Base-by-base conservation (phyloP, 2,113 vertebrate species). In the Lagenorhynchus albirostris region DNA sequence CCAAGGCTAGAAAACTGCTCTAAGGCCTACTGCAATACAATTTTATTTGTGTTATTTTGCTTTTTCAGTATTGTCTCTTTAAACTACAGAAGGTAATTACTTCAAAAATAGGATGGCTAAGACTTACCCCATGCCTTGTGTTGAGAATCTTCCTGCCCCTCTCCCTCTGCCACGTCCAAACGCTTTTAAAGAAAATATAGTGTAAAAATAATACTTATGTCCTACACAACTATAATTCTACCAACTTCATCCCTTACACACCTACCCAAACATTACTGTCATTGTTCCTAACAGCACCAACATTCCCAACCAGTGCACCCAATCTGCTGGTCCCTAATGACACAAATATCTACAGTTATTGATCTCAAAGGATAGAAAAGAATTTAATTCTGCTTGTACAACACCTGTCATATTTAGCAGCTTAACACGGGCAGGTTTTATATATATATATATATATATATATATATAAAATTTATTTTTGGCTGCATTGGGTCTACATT, bases 51-150 rank as follows among this genome's bases (percentile, higher is more conserved):
- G 65, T 14, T 87, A 55, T 50, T 95, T 87, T 9, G 67, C 29
- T 82, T 80, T 9, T 84, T 73, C 55, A 63, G 21, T 44, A 36
- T 36, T 73, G n/a, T 36, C 41, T 84, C 55, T 68, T 67, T 86
- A 91, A 29, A 82, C 33, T 38, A 88, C 3, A 13, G 3, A 91
- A 63, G 21, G n/a, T 41, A 93, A 1, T 68, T 80, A 83, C 10
- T 86, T 65, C 38, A 85, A 73, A 96, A 83, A 63, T 1, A 81
- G 5, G 18, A 89, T 55, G 20, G 44, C 36, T 89, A 14, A 97
- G 93, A 98, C 99, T 99, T 99, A 99, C 99, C 99, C 99, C 99
- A 99, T 99, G 98, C 99, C 99, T 98, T 99, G 99, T 90, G 99
- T 98, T 98, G 99, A 99, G 98, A 99, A 99, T 98, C 99, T 99